Conservation (phyloP, 2,113 vertebrate genomes). For the Corvus hawaiiensis region DNA sequence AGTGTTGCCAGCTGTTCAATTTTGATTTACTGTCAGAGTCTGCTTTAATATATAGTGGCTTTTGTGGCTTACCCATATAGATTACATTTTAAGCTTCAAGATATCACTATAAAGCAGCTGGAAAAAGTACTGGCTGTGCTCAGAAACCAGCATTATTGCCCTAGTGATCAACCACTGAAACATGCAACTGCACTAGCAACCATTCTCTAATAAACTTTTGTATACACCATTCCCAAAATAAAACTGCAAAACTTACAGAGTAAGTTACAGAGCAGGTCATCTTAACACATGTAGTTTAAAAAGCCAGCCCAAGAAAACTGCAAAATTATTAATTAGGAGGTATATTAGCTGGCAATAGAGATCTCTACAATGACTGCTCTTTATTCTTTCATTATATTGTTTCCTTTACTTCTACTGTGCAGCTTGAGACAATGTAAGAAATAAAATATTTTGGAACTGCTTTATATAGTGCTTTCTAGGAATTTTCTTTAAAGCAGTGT, state of each 20-base stretch:
- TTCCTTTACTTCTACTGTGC: not conserved
- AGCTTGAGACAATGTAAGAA: not conserved
- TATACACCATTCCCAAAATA: not conserved
- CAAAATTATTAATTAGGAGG: not conserved
- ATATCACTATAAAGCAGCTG: conserved; percentile 69
- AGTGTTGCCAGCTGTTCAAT: conserved; percentile 63
- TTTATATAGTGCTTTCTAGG: not conserved
- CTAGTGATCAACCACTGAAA: conserved; percentile 37
- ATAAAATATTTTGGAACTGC: not conserved
- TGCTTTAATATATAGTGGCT: conserved; percentile 70
- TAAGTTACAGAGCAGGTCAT: not conserved
- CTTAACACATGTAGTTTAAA: not conserved
- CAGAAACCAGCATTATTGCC: conserved; percentile 53
- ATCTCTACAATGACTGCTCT: not conserved
- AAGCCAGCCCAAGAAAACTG: not conserved
- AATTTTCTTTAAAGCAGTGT: not conserved
- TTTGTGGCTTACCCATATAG: conserved; percentile 66
- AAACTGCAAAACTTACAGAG: not conserved
- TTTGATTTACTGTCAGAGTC: conserved; percentile 64
- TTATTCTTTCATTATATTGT: not conserved
- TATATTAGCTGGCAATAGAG: not conserved
- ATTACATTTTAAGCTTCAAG: conserved; percentile 71
- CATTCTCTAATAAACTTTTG: conserved; percentile 12
- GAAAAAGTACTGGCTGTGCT: conserved; percentile 59
- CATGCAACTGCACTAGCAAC: conserved; percentile 29